Conservation (phyloP, 2,113 vertebrate species). For the Epinephelus lanceolatus region DNA sequence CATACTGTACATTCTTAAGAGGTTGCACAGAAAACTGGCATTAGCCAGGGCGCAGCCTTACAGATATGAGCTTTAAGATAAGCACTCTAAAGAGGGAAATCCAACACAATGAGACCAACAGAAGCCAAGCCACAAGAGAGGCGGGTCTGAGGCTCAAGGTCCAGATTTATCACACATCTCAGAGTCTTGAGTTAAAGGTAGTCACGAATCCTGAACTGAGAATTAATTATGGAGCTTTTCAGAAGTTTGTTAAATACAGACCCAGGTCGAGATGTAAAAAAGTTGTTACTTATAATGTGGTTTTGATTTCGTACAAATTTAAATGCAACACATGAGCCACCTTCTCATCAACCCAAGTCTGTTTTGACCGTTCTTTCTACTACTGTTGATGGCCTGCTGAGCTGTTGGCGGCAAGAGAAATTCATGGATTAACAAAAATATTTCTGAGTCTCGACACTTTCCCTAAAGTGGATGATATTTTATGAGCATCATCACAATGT, state of each 20-base stretch:
- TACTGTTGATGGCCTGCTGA: no score
- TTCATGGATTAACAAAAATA: no score
- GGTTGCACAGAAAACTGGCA: conserved; percentile 16
- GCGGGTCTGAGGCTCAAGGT: not conserved
- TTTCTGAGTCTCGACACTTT: no score
- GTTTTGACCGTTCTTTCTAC: no score
- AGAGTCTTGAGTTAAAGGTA: not conserved
- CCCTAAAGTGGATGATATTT: no score
- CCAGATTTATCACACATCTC: not conserved
- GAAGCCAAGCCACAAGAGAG: not conserved
- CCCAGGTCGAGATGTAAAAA: no score
- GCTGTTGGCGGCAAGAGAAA: no score
- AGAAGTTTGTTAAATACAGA: not conserved
- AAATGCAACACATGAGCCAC: no score
- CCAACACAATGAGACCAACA: not conserved
- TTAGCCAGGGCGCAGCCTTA: not conserved
- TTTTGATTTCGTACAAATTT: no score
- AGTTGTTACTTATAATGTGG: no score
- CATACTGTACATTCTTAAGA: conserved; percentile 40
- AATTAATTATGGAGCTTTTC: not conserved
- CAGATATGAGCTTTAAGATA: conserved; percentile 29
- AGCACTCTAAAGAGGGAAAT: conserved; percentile 8
- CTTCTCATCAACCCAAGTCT: no score
- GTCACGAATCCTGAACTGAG: not conserved
- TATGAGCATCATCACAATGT: no score